phyloP scores from a whole-genome alignment of 2,888 invertebrate species.

The Aphrophora alni region DNA sequence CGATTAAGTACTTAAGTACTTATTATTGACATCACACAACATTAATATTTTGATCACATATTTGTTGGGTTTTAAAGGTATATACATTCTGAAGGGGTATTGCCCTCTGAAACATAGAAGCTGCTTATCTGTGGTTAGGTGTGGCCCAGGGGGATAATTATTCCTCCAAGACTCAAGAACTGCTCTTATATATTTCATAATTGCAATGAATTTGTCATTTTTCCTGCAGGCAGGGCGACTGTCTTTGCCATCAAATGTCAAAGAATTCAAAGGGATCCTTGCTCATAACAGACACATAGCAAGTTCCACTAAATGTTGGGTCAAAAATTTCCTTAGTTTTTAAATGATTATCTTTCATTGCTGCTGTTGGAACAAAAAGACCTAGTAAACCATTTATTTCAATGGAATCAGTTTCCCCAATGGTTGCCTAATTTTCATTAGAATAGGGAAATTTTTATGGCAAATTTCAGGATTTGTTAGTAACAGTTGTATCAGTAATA shows the following conservation, averaged over 20 bases:
- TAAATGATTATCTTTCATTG: constrained; percentile 25
- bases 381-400: neutral
- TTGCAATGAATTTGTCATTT: constrained; percentile 16
- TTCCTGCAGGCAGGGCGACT: neutral
- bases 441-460: neutral
- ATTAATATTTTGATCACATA: too few relatives aligned
- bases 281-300: neutral
- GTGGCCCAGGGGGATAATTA: constrained; percentile 42
- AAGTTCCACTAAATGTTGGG: neutral
- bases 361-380: neutral
- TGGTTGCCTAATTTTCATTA: neutral
- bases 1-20: too few relatives aligned
- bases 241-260: constrained; percentile 19
- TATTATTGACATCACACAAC: too few relatives aligned
- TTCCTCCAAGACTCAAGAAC: neutral
- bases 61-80: constrained; percentile 47
- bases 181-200: neutral
- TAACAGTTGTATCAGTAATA: neutral
- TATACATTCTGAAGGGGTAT: constrained; percentile 46
- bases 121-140: constrained; percentile 48
- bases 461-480: neutral
- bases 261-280: neutral
- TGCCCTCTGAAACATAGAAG: constrained; percentile 46
- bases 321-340: constrained; percentile 1
- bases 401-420: neutral